Percentiles rank a stretch among this genome's conserved stretches.
These are phyloP conservation scores for Osmoderma eremita DNA, from an alignment of 2,888 invertebrate species.

Conservation along the genomic window DNA sequence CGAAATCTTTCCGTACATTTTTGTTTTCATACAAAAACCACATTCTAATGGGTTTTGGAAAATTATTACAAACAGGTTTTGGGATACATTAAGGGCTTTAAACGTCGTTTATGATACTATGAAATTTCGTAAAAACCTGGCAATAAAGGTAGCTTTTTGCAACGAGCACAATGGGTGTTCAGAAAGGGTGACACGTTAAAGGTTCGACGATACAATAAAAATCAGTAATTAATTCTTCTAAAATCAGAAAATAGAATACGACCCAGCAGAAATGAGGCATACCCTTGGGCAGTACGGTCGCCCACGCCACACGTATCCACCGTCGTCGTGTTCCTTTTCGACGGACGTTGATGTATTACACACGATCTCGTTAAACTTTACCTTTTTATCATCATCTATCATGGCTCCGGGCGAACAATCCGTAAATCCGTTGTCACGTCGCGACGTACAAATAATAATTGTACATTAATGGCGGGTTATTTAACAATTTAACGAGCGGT, in stretches of 20 bases:
- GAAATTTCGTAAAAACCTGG: too few relatives aligned
- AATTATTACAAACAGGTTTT: too few relatives aligned
- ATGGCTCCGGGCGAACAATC: slow-evolving; percentile 19
- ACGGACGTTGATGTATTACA: slow-evolving; percentile 32
- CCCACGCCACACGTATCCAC: background rate
- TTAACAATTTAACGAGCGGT: slow-evolving; percentile 33
- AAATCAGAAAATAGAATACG: slow-evolving; percentile 12
- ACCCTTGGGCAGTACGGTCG: background rate
- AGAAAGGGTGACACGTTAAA: too few relatives aligned
- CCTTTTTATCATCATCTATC: slow-evolving; percentile 38
- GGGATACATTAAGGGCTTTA: too few relatives aligned
- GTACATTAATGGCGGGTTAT: slow-evolving; percentile 35
- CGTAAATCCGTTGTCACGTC: slow-evolving; percentile 35
- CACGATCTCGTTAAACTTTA: slow-evolving; percentile 30
- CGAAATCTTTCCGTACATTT: too few relatives aligned
- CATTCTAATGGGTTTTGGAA: too few relatives aligned
- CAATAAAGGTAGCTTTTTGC: too few relatives aligned
- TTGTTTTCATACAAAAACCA: too few relatives aligned
- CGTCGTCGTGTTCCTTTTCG: slow-evolving; percentile 1
- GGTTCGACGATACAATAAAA: background rate
- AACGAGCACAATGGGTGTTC: too few relatives aligned
- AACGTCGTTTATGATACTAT: too few relatives aligned
- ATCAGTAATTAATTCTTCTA: slow-evolving; percentile 27
- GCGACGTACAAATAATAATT: slow-evolving; percentile 34
- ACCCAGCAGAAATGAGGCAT: slow-evolving; percentile 23